Percentiles rank a stretch among this genome's conserved stretches.
phyloP scores from a whole-genome alignment of 1,140 invertebrate genomes.

The Platyscapa corneri region DNA sequence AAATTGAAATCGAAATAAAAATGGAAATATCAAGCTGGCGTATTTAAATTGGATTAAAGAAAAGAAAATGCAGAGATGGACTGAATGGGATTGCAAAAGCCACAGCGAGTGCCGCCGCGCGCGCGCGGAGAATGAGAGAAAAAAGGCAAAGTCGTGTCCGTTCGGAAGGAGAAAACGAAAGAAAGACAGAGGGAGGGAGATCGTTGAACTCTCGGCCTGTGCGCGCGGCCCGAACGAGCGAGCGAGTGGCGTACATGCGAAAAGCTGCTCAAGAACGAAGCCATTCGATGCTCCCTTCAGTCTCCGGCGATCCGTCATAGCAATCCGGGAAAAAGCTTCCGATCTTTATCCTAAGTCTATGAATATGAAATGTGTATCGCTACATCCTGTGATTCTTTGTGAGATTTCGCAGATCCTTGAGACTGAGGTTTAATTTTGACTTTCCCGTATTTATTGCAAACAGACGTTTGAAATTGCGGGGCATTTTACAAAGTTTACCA shows the following conservation, averaged over 20 bases:
- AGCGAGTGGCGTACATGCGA: conserved; percentile 53
- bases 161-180: conserved; percentile 31
- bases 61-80: conserved; percentile 6
- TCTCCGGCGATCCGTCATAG: neutral
- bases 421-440: neutral
- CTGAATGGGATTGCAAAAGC: conserved; percentile 8
- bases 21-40: neutral
- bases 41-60: conserved; percentile 19
- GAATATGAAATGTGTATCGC: no score
- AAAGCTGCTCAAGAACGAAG: conserved; percentile 31
- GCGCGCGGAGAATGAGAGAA: neutral
- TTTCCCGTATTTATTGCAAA: neutral
- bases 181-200: conserved; percentile 58
- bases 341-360: neutral
- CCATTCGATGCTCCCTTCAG: neutral
- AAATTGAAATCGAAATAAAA: neutral
- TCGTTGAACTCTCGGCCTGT: conserved; percentile 59
- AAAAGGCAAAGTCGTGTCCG: neutral
- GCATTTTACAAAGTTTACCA: no score
- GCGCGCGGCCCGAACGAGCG: conserved; percentile 7
- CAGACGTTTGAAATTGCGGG: no score
- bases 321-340: neutral
- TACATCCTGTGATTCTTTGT: no score
- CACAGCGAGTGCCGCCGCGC: neutral
- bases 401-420: neutral